phyloP scores from a whole-genome alignment of 2,888 invertebrate species.

The Lasioglossum oenotherae region DNA sequence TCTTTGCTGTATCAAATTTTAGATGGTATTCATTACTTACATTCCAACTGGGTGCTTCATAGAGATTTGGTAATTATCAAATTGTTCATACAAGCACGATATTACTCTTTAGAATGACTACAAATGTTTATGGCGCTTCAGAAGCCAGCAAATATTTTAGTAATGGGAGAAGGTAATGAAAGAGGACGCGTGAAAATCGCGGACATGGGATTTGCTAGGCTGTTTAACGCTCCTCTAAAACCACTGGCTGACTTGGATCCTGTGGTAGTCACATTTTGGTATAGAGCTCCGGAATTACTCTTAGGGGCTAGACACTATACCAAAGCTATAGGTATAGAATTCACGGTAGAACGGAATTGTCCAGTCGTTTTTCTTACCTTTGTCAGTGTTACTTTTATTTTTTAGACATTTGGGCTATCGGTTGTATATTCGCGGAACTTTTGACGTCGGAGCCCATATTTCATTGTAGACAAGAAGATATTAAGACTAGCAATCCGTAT shows the following conservation, averaged over 20 bases:
- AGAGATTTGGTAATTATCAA: conserved; percentile 92
- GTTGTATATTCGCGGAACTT: conserved; percentile 99
- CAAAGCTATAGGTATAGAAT: conserved; percentile 93
- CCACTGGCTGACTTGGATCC: conserved; percentile 99
- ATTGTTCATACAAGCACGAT: not conserved
- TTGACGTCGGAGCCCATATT: conserved; percentile 99
- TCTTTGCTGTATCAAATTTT: conserved; percentile 98
- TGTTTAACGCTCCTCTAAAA: conserved; percentile 99
- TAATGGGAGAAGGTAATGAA: conserved; percentile 99
- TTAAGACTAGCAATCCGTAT: conserved; percentile 99
- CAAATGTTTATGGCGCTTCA: conserved; percentile 81
- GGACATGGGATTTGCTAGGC: conserved; percentile 99
- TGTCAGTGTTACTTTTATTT: conserved; percentile 46
- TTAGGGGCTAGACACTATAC: conserved; percentile 98
- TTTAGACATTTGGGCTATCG: conserved; percentile 99
- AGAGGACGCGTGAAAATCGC: conserved; percentile 99
- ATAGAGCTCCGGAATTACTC: conserved; percentile 97
- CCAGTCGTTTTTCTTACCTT: not conserved
- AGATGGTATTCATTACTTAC: conserved; percentile 99
- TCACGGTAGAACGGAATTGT: not conserved
- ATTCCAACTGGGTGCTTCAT: conserved; percentile 99
- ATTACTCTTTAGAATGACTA: conserved; percentile 6
- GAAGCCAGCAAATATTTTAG: conserved; percentile 99
- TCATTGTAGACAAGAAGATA: conserved; percentile 99
- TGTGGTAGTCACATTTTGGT: conserved; percentile 99